phyloP scores from a whole-genome alignment of 2,888 invertebrate species.

The Meandrusa payeni region DNA sequence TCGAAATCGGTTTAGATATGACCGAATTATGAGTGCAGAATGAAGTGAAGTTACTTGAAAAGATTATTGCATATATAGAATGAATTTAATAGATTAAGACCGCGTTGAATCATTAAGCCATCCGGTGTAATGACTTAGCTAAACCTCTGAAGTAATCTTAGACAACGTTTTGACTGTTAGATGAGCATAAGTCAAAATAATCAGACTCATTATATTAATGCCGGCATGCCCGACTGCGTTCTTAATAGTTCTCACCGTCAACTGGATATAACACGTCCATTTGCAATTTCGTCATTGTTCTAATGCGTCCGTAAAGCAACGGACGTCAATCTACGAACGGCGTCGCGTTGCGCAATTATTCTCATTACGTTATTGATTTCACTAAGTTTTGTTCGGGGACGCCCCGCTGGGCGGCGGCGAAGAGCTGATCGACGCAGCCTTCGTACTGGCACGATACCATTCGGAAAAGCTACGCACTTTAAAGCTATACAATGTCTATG shows the following conservation, averaged over 20 bases:
- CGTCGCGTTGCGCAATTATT: conserved; percentile 63
- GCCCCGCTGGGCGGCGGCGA: conserved; percentile 51
- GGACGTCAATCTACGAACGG: conserved; percentile 46
- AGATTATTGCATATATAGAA: conserved; percentile 8
- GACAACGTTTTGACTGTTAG: conserved; percentile 18
- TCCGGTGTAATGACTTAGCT: conserved; percentile 11
- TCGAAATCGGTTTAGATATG: no score
- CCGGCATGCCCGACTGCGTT: conserved; percentile 1
- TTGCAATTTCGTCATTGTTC: conserved; percentile 37
- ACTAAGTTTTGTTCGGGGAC: conserved; percentile 60
- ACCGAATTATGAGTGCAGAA: no score
- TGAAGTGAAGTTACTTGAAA: no score
- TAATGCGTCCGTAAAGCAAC: conserved; percentile 39
- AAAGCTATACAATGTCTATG: conserved; percentile 34
- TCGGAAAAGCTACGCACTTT: conserved; percentile 33
- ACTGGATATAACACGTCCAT: conserved; percentile 14
- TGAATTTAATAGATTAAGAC: conserved; percentile 8
- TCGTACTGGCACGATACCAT: conserved; percentile 34
- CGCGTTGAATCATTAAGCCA: conserved; percentile 10
- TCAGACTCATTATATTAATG: conserved; percentile 16
- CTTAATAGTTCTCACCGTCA: conserved; percentile 18
- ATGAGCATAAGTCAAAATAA: conserved; percentile 18
- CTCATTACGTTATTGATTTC: conserved; percentile 77
- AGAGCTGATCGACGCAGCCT: conserved; percentile 39
- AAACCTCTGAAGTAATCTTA: conserved; percentile 4